These are phyloP conservation scores for Unio delphinus DNA, from an alignment of 2,888 invertebrate species.

Conservation along the genomic window DNA sequence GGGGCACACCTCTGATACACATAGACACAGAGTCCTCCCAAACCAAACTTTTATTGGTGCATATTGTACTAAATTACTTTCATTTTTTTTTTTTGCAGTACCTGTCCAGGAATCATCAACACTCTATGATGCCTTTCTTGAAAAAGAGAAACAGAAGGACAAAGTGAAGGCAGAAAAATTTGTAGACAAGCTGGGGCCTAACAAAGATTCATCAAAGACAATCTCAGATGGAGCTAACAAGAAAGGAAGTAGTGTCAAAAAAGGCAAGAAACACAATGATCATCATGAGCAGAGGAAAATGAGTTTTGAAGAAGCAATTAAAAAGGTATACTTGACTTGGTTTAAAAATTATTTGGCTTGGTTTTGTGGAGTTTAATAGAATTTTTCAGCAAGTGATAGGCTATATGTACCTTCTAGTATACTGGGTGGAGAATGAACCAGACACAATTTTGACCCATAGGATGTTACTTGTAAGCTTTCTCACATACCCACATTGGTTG, in stretches of 20 bases:
- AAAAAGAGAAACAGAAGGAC: constrained; percentile 46
- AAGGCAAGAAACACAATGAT: constrained; percentile 18
- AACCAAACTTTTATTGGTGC: too few relatives aligned
- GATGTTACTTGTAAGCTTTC: too few relatives aligned
- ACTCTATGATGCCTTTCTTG: constrained; percentile 67
- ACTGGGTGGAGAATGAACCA: too few relatives aligned
- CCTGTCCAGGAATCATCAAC: constrained; percentile 66
- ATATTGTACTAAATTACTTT: neutral
- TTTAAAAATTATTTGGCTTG: neutral
- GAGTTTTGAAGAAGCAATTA: constrained; percentile 32
- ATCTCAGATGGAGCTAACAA: constrained; percentile 26
- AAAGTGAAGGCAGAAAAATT: constrained; percentile 43
- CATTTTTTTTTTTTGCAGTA: constrained; percentile 44
- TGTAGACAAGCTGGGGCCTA: constrained; percentile 30
- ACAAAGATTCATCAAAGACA: constrained; percentile 22
- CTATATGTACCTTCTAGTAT: too few relatives aligned
- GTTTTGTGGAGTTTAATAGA: too few relatives aligned
- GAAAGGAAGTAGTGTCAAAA: constrained; percentile 21
- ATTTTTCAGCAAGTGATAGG: too few relatives aligned
- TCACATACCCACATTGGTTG: too few relatives aligned
- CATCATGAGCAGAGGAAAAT: constrained; percentile 27
- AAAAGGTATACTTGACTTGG: constrained; percentile 17
- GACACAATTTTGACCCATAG: too few relatives aligned
- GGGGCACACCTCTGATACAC: too few relatives aligned
- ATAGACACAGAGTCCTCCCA: too few relatives aligned